Evolutionary conservation across 2,113 vertebrate genomes (phyloP).

Genomic region (Myiagra hebetior): DNA sequence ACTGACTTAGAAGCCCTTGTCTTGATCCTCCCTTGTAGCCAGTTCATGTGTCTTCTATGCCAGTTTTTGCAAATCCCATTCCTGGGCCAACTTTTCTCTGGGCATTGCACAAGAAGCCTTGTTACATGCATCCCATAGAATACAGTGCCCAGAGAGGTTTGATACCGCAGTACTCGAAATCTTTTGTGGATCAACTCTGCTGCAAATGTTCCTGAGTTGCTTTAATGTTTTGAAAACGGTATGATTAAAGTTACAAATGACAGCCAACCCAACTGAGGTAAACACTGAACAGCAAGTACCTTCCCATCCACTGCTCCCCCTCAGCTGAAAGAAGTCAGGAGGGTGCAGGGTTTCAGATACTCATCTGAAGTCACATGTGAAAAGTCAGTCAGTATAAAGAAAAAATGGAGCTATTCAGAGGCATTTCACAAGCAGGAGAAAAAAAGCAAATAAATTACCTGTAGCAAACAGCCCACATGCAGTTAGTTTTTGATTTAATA

Average conservation of each 20-base stretch:
- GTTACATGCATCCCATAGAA: not conserved
- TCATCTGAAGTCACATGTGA: not conserved
- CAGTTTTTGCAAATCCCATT: not conserved
- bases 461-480: not conserved
- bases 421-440: not conserved
- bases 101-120: not conserved
- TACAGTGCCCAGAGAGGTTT: not conserved
- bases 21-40: not conserved
- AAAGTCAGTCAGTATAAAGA: not conserved
- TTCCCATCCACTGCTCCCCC: not conserved
- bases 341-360: not conserved
- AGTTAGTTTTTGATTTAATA: not conserved
- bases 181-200: not conserved
- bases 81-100: not conserved
- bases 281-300: not conserved
- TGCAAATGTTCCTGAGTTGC: not conserved
- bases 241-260: not conserved
- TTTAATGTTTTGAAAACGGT: not conserved
- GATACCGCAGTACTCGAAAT: not conserved
- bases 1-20: not conserved
- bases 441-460: not conserved
- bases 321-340: not conserved
- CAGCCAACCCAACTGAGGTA: not conserved
- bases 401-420: not conserved
- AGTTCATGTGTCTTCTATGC: not conserved